Evolutionary conservation across 2,797 vertebrate genomes (phyloP).

Genomic region (Artibeus jamaicensis): DNA sequence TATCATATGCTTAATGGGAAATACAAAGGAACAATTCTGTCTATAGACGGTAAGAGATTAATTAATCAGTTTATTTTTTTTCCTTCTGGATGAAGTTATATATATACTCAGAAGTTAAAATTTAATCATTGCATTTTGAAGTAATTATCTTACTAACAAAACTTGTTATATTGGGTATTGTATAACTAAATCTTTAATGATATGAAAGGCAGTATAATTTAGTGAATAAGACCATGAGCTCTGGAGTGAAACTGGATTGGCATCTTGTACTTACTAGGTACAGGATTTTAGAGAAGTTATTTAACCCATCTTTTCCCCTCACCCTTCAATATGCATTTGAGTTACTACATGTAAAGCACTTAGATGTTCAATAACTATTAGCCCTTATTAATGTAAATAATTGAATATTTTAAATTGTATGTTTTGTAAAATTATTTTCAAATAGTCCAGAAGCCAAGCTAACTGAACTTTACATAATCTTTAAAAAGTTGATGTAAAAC

Average conservation of each 20-base stretch:
- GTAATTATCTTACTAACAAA: background rate
- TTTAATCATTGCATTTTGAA: background rate
- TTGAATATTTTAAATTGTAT: background rate
- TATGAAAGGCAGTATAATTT: background rate
- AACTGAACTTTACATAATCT: background rate
- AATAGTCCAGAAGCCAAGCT: background rate
- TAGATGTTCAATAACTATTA: background rate
- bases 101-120: background rate
- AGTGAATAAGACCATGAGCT: background rate
- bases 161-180: background rate
- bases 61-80: slow-evolving; percentile 22
- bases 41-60: slow-evolving; percentile 85
- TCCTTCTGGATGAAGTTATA: background rate
- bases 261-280: background rate
- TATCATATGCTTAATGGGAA: slow-evolving; percentile 76
- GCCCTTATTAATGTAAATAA: background rate
- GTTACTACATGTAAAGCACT: background rate
- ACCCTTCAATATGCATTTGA: background rate
- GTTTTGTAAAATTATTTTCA: background rate
- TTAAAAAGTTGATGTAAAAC: background rate
- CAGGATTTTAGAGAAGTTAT: background rate
- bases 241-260: background rate
- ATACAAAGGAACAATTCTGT: slow-evolving; percentile 86
- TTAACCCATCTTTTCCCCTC: background rate
- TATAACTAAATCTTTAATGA: background rate